Percentiles rank a stretch among this genome's conserved stretches.
Evolutionary conservation across 2,113 vertebrate genomes (phyloP).

Genomic region (Hemibagrus wyckioides): DNA sequence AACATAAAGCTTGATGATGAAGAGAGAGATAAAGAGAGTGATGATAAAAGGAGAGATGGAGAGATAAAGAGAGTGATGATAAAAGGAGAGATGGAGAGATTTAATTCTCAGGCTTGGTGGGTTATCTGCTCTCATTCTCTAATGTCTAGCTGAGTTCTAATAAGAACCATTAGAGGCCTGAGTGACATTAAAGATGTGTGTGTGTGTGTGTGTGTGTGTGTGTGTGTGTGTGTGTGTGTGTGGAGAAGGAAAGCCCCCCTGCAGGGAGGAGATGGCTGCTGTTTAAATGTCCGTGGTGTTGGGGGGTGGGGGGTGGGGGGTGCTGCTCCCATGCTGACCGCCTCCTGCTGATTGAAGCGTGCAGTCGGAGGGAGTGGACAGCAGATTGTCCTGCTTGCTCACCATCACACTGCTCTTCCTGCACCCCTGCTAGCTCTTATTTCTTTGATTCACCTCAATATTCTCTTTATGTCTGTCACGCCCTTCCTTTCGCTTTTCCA

Average conservation of each 20-base stretch:
- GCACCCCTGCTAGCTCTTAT: slow-evolving; percentile 35
- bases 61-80: slow-evolving; percentile 4
- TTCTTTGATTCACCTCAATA: slow-evolving; percentile 1
- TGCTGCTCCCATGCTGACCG: slow-evolving; percentile 25
- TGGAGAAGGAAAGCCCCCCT: slow-evolving; percentile 23
- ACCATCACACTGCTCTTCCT: slow-evolving; percentile 30
- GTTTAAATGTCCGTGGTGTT: slow-evolving; percentile 33
- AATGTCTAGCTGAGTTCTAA: slow-evolving; percentile 63
- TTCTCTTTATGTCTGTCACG: slow-evolving; percentile 11
- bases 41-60: background rate
- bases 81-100: slow-evolving; percentile 39
- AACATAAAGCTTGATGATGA: background rate
- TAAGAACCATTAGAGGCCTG: slow-evolving; percentile 61
- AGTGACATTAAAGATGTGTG: slow-evolving; percentile 60
- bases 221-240: slow-evolving; percentile 23
- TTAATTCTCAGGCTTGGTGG: slow-evolving; percentile 52
- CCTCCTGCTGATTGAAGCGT: slow-evolving; percentile 14
- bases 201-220: slow-evolving; percentile 22
- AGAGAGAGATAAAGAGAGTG: background rate
- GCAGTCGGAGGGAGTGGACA: slow-evolving; percentile 39
- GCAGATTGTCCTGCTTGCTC: slow-evolving; percentile 40
- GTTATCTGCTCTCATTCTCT: slow-evolving; percentile 63
- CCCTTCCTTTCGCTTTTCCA: slow-evolving; percentile 59
- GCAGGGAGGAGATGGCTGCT: slow-evolving; percentile 20
- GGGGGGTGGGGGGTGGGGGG: too few relatives aligned